Base-by-base conservation (phyloP, 53 echinoderm and acorn worm species). In the Henricia sp. region DNA sequence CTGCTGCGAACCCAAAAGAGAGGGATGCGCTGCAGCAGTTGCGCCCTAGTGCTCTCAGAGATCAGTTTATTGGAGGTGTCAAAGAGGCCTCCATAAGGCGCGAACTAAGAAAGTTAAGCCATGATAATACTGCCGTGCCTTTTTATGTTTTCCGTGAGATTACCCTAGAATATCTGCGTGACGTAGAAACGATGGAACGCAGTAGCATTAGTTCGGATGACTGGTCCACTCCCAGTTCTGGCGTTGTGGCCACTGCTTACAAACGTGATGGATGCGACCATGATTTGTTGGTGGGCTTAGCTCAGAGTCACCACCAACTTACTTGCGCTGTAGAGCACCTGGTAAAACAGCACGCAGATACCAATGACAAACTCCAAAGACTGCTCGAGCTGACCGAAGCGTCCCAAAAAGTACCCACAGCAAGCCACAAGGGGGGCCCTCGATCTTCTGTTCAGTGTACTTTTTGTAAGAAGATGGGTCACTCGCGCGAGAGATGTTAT, bases 41-140 rank as follows among this genome's bases (percentile, higher is more conserved):
- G 48, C 57, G 52, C 44, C 42, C 60, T 4, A 44, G 50, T 1
- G 40, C 72, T 1, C 40, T 84, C 17, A 84, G 30, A 52, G 84
- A 58, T 13, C 57, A 60, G 34, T 85, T 85, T 34, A 41, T 72
- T 9, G 30, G 85, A 2, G 72, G 85, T 10, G 85, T 57, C 4
- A 11, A 41, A 70, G 84, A 71, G 26, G 0, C 84, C 43, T 70
- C 48, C 13, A 70, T 56, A 11, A 34, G 39, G 28, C 54, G 85
- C 21, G 72, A 72, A 24, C 16, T 85, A 62, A 39, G 63, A 41
- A 37, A 48, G 4, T 58, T 64, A 16, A 64, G 65, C 65, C 65
- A 64, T 64, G 65, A 64, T n/a, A 33, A 64, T 64, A 36, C 36
- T 10, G 65, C 6, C 14, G n/a, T 64, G 65, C 36, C 65, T 6